Percentiles rank a stretch among this genome's conserved stretches.
Conservation (phyloP, 2,113 vertebrate genomes). For the Pelmatolapia mariae region DNA sequence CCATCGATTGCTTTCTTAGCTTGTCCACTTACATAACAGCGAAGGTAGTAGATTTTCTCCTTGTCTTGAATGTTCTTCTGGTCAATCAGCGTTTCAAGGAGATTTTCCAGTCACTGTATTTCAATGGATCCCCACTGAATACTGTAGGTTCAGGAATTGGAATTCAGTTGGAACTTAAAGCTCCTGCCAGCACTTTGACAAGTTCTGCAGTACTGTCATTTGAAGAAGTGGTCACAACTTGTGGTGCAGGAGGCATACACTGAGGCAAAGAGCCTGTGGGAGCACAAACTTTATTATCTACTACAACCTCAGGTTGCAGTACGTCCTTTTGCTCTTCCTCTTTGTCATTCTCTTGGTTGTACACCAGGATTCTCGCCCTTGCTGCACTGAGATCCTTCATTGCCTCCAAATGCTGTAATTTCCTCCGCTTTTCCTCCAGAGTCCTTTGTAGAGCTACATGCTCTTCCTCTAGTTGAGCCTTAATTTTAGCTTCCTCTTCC, state of each 20-base stretch:
- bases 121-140: not conserved
- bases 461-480: too few relatives aligned
- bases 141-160: not conserved
- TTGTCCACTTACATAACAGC: not conserved
- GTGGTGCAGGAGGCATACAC: not conserved
- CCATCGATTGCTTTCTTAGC: not conserved
- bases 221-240: not conserved
- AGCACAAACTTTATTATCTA: too few relatives aligned
- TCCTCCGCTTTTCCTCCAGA: too few relatives aligned
- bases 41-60: not conserved
- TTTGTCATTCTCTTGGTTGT: not conserved
- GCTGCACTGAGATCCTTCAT: too few relatives aligned
- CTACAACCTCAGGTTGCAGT: too few relatives aligned
- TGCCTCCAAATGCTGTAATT: too few relatives aligned
- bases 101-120: not conserved
- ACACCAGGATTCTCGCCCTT: not conserved
- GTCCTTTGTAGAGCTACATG: too few relatives aligned
- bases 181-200: not conserved
- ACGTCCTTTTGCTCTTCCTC: not conserved
- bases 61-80: not conserved
- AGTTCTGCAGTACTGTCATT: not conserved
- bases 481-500: too few relatives aligned
- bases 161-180: not conserved
- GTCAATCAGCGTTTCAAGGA: not conserved
- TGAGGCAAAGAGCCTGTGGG: too few relatives aligned